Evolutionary conservation across 2,888 invertebrate species (phyloP), one percentile per base, ranked within the genome.

Genomic region (Eulithis prunata): DNA sequence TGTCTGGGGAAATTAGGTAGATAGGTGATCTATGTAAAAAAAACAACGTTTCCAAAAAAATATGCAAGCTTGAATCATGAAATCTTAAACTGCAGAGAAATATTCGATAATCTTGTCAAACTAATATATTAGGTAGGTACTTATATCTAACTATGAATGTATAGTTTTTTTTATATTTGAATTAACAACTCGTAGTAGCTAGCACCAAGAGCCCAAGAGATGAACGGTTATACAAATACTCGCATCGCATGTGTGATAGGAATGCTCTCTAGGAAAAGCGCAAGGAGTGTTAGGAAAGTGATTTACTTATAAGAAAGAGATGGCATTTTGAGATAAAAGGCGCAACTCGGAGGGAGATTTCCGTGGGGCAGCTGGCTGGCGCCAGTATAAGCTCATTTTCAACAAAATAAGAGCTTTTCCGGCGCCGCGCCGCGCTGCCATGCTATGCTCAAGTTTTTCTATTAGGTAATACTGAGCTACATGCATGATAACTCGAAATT

Each of bases 401-500:
- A 81, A 84, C 83, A 80, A 82, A 82, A 81, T 82, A 76, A 79
- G 75, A 79, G 72, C 74, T 80, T 75, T 79, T 75, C 76, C 72
- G 71, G 55, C 61, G 66, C 54, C 45, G 8, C 5, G 38, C 21
- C 21, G 2, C 5, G 38, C 21, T 2, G 2, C 32, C 32, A 32
- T 32, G 32, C 32, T 32, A 41, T 28, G 51, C 38, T 14, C 52
- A 60, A 64, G 61, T 64, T 64, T 49, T 63, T 63, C 51, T 57
- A 47, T 47, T 53, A 21, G 21, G 2, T 21, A 21, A 61, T 32
- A 52, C 53, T 56, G 38, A 55, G 54, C 21, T 51, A 21, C 51
- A 55, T 62, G 14, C 46, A 54, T 41, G 41, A 36, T 51, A 58
- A n/a, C 21, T 28, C 28, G 28, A 3, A 14, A 51, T 57, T 52